A percentile compares a stretch with the other conserved stretches of the same genome.
These are phyloP conservation scores for Phocides pigmalion DNA, from an alignment of 1,140 invertebrate genomes.

Conservation along the genomic window DNA sequence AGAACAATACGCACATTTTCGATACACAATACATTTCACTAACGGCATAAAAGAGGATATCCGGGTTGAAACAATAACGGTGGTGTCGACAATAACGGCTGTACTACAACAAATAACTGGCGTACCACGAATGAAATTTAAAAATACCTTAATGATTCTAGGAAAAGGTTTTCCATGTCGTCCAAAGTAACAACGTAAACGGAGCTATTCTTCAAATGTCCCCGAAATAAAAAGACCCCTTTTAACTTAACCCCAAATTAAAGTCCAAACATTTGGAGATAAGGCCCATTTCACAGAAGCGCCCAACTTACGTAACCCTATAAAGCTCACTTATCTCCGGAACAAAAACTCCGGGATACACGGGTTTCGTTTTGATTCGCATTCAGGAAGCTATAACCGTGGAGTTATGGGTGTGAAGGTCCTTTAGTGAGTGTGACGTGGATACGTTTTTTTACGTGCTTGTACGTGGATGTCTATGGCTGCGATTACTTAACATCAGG, in stretches of 20 bases:
- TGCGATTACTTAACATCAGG: too few relatives aligned
- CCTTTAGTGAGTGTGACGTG: too few relatives aligned
- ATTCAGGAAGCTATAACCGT: slow-evolving; percentile 32
- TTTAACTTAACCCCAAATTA: slow-evolving; percentile 32
- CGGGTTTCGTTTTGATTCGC: slow-evolving; percentile 29
- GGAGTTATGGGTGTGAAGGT: slow-evolving; percentile 23
- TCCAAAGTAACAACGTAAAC: slow-evolving; percentile 8
- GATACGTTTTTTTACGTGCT: too few relatives aligned
- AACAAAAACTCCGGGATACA: slow-evolving; percentile 27
- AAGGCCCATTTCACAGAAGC: slow-evolving; percentile 29
- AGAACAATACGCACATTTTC: not conserved
- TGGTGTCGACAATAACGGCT: not conserved
- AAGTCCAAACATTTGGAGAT: slow-evolving; percentile 33
- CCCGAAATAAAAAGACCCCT: slow-evolving; percentile 22
- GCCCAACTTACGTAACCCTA: slow-evolving; percentile 21
- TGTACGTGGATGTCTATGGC: too few relatives aligned
- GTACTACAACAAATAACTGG: not conserved
- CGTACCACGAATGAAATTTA: too few relatives aligned
- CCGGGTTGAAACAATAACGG: too few relatives aligned
- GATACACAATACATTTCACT: too few relatives aligned
- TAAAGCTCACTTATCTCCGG: slow-evolving; percentile 33
- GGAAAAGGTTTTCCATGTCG: slow-evolving; percentile 23
- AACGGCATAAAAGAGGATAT: too few relatives aligned
- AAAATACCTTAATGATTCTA: not conserved
- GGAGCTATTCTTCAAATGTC: slow-evolving; percentile 22